These are phyloP conservation scores for Cryptocephalus moraei DNA, from an alignment of 2,888 invertebrate species.

Conservation along the genomic window DNA sequence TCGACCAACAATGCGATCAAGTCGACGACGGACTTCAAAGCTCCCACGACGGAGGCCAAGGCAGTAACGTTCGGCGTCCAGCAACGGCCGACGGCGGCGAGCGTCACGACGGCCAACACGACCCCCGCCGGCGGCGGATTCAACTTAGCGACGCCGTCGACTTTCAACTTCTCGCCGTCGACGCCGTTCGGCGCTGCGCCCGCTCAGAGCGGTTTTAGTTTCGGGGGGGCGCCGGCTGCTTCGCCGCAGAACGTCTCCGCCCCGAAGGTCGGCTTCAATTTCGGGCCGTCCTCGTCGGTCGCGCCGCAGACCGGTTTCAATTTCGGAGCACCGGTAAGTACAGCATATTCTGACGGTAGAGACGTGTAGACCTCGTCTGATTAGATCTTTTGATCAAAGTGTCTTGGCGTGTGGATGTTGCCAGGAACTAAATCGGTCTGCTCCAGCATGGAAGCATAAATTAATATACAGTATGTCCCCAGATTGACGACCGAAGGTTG, in stretches of 20 bases:
- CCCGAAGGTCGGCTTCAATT: conserved; percentile 19
- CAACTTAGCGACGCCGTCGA: conserved; percentile 7
- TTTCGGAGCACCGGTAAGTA: conserved; percentile 23
- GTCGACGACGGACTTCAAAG: background rate
- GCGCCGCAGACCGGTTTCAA: conserved; percentile 22
- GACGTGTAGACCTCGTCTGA: no score
- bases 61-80: conserved; percentile 18
- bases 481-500: no score
- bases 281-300: conserved; percentile 18
- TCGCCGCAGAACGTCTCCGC: background rate
- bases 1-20: background rate
- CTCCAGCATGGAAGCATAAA: no score
- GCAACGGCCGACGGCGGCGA: background rate
- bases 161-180: conserved; percentile 1
- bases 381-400: no score
- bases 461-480: no score
- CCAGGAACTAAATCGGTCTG: no score
- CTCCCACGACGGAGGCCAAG: conserved; percentile 13
- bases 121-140: conserved; percentile 4
- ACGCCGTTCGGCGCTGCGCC: background rate
- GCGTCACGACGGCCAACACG: background rate
- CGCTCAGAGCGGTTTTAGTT: conserved; percentile 28
- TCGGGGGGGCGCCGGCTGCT: conserved; percentile 16
- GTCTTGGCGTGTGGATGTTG: no score
- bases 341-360: no score